Evolutionary conservation across 2,888 invertebrate genomes (phyloP).

Genomic region (Clunio marinus): DNA sequence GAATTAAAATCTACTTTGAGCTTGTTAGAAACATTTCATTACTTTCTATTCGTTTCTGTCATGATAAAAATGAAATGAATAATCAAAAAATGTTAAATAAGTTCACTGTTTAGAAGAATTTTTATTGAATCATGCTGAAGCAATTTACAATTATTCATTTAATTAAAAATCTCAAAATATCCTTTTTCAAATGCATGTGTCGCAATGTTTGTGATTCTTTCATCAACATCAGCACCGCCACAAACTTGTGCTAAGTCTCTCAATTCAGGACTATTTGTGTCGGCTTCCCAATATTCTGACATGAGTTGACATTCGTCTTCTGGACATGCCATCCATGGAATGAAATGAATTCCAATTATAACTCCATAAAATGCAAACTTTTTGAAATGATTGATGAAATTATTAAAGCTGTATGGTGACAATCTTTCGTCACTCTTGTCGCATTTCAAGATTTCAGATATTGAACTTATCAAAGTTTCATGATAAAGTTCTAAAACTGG

Average conservation of each 20-base stretch:
- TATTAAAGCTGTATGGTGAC: conserved; percentile 42
- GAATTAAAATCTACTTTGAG: background rate
- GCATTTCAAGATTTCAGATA: conserved; percentile 44
- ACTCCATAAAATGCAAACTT: conserved; percentile 49
- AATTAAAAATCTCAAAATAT: conserved; percentile 17
- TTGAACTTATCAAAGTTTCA: conserved; percentile 43
- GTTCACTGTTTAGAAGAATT: background rate
- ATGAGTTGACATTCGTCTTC: conserved; percentile 45
- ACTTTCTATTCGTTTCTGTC: background rate
- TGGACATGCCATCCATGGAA: conserved; percentile 47
- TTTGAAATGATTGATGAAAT: conserved; percentile 46
- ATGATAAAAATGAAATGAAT: background rate
- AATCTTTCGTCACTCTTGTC: conserved; percentile 40
- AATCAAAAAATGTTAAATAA: background rate
- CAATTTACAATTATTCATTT: background rate
- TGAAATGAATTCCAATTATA: conserved; percentile 47
- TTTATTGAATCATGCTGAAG: background rate
- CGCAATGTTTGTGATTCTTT: conserved; percentile 44
- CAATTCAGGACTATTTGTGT: conserved; percentile 46
- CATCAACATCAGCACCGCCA: conserved; percentile 47
- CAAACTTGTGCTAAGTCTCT: conserved; percentile 45
- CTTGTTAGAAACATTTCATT: background rate
- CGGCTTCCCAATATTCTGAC: conserved; percentile 46
- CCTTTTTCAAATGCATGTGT: conserved; percentile 1
- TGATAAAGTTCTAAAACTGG: conserved; percentile 46